Base-by-base conservation (phyloP, 2,797 vertebrate genomes). In the Falco rusticolus region DNA sequence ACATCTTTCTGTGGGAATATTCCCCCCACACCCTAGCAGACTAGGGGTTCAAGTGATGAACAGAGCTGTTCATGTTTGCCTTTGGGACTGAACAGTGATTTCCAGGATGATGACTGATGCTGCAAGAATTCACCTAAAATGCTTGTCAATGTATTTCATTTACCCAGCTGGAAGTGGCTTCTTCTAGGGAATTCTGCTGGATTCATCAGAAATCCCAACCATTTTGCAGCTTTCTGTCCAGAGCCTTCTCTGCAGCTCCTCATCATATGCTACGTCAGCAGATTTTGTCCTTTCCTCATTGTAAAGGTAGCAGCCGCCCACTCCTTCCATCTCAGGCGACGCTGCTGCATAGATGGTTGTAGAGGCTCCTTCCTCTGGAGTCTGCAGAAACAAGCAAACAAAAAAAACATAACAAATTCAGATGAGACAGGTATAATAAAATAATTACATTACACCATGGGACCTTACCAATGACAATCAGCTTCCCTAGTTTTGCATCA, bases 291-390 rank as follows among this genome's bases (percentile, higher is more conserved):
- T 98, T 57, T 96, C 76, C 41, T 99, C 98, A 17, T 99, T 99
- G 97, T 98, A 99, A 45, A 99, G 97, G 97, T 99, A 99, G 56
- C 98, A 98, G 89, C 98, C 97, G 0, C 99, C 99, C 7, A 97
- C 91, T 1, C 98, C 99, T 95, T 99, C 99, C 97, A 99, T 87
- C 82, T 98, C 98, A 0, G 98, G 89, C 0, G 98, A 95, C 5
- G 97, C 97, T 0, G 99, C 98, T 0, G 98, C 98, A 6, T 98
- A 98, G 71, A 99, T 74, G 6, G 97, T 95, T 0, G 98, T 98
- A 81, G 98, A 98, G 2, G 99, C 98, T 59, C 99, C 99, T 93
- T 99, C 98, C 8, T 98, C 98, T n/a, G 99, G 98, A 63, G 98
- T 99, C 99, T 99, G 97, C 2, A 51, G 93, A 39, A 39, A 39